phyloP scores from a whole-genome alignment of 2,888 invertebrate species.

The Seira ritae region DNA sequence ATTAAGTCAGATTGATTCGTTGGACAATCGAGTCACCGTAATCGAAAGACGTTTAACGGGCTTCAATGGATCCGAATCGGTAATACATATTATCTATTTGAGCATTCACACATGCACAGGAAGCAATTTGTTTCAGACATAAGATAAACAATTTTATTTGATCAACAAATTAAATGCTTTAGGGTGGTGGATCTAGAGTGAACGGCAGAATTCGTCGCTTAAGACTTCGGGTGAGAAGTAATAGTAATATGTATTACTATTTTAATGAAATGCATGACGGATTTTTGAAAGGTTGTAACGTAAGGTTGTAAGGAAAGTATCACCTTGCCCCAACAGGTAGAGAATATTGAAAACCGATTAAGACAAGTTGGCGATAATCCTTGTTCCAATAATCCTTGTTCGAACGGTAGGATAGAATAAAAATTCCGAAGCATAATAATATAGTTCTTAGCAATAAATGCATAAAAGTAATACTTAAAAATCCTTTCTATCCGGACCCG shows the following conservation, averaged over 20 bases:
- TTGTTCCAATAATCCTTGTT: slow-evolving; percentile 76
- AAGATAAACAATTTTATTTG: not conserved
- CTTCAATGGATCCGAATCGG: slow-evolving; percentile 24
- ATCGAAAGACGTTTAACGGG: slow-evolving; percentile 63
- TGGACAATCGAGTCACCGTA: slow-evolving; percentile 64
- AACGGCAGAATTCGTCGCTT: slow-evolving; percentile 49
- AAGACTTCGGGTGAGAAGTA: slow-evolving; percentile 42
- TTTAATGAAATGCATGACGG: too few relatives aligned
- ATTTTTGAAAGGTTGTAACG: too few relatives aligned
- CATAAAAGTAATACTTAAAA: too few relatives aligned
- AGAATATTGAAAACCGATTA: slow-evolving; percentile 64
- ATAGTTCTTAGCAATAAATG: too few relatives aligned
- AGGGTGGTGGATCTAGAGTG: not conserved
- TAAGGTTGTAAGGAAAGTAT: too few relatives aligned
- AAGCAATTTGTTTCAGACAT: not conserved
- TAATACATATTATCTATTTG: not conserved
- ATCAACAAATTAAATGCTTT: not conserved
- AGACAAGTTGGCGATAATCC: slow-evolving; percentile 74
- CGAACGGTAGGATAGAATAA: slow-evolving; percentile 73
- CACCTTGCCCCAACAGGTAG: slow-evolving; percentile 55
- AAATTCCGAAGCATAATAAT: too few relatives aligned
- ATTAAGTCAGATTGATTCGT: slow-evolving; percentile 58
- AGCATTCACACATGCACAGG: not conserved
- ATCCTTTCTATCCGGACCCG: too few relatives aligned
- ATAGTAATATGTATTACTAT: too few relatives aligned